Evolutionary conservation across 2,113 vertebrate genomes (phyloP).

Genomic region (Neolamprologus tretocephalus): DNA sequence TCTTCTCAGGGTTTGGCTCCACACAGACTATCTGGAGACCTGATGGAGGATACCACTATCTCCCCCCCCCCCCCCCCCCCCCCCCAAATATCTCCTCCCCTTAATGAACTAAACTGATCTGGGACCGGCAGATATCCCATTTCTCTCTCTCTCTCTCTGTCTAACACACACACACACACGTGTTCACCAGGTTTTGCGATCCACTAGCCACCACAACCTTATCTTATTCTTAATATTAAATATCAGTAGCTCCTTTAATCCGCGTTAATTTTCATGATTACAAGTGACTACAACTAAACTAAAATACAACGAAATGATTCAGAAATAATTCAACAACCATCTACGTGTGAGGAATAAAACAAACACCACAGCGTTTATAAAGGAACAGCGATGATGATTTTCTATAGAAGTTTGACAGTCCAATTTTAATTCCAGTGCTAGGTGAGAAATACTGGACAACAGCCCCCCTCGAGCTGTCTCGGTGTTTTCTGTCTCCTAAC

Average conservation of each 20-base stretch:
- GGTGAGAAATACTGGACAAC: background rate
- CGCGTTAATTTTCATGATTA: background rate
- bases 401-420: background rate
- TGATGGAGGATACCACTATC: background rate
- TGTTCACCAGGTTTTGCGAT: background rate
- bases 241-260: background rate
- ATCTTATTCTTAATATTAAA: background rate
- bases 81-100: slow-evolving; percentile 19
- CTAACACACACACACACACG: background rate
- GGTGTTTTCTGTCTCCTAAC: background rate
- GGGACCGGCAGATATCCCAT: slow-evolving; percentile 4
- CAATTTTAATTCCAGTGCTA: background rate
- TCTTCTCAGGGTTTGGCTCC: background rate
- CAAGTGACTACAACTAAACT: background rate
- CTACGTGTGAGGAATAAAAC: background rate
- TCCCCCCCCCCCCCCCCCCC: background rate
- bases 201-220: background rate
- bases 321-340: background rate
- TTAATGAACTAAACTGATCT: slow-evolving; percentile 1
- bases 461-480: background rate
- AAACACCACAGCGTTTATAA: background rate
- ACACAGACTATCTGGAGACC: background rate
- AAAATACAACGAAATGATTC: background rate
- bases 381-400: background rate
- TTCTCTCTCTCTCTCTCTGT: background rate